Evolutionary conservation across 2,113 vertebrate species (phyloP).

Genomic region (Alexandromys fortis): DNA sequence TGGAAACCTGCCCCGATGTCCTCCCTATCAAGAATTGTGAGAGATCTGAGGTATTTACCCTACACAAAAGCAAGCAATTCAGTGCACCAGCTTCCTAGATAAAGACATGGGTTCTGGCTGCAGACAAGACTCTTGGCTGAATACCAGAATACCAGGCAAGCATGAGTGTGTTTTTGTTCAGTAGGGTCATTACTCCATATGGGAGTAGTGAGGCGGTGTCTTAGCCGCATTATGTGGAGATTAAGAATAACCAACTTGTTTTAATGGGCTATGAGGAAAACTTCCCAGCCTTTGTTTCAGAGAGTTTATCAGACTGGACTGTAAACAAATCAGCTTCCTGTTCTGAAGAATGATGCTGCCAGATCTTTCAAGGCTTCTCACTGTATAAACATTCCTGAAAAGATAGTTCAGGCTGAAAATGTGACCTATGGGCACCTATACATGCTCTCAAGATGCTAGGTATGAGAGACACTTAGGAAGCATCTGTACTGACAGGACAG

Average conservation of each 20-base stretch:
- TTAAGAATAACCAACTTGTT: not conserved
- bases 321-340: not conserved
- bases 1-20: not conserved
- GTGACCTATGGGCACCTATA: not conserved
- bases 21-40: not conserved
- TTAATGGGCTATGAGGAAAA: not conserved
- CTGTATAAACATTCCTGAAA: not conserved
- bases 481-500: not conserved
- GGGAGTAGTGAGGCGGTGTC: not conserved
- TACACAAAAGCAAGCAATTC: not conserved
- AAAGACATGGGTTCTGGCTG: not conserved
- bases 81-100: not conserved
- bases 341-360: not conserved
- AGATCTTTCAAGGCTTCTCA: constrained; percentile 53
- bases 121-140: not conserved
- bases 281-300: not conserved
- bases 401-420: not conserved
- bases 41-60: not conserved
- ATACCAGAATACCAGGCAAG: not conserved
- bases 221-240: not conserved
- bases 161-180: not conserved
- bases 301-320: not conserved
- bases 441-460: not conserved
- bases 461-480: not conserved
- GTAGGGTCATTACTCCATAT: not conserved